These are phyloP conservation scores for Lophotis ruficrista DNA, from an alignment of 2,113 vertebrate genomes.

Conservation along the genomic window DNA sequence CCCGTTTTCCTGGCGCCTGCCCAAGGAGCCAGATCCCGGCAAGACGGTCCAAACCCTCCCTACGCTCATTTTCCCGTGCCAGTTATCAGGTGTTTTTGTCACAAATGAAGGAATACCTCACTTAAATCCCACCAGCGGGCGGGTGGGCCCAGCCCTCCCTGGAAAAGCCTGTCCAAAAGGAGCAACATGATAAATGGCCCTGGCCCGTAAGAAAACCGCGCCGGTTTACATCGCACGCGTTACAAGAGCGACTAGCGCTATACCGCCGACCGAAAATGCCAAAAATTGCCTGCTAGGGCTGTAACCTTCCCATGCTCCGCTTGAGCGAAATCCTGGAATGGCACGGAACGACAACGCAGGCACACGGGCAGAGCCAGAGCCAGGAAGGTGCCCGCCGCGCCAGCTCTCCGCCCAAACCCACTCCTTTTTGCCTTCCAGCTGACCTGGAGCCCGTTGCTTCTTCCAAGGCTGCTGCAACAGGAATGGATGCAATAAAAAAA, in stretches of 20 bases:
- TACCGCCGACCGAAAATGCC: neutral
- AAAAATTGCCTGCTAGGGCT: neutral
- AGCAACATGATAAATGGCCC: neutral
- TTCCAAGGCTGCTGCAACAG: neutral
- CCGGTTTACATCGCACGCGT: accelerated
- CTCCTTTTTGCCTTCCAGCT: no score
- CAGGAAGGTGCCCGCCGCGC: no score
- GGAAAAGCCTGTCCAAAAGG: neutral
- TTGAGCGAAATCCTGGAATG: neutral
- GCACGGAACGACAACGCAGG: accelerated
- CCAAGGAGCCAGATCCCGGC: neutral
- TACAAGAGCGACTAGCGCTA: neutral
- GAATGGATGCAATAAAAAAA: neutral
- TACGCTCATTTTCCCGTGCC: accelerated
- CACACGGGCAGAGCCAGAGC: no score
- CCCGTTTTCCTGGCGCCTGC: neutral
- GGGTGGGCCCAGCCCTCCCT: neutral
- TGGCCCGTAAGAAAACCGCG: accelerated
- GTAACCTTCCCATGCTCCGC: neutral
- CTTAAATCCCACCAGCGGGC: neutral
- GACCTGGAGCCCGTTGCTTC: no score
- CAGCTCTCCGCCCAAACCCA: no score
- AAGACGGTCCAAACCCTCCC: neutral
- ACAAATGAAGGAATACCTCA: neutral
- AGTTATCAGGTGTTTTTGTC: neutral